A percentile compares a stretch with the other conserved stretches of the same genome.
Conservation (phyloP, 2,888 invertebrate species). For the Disparrhopalites patrizii region DNA sequence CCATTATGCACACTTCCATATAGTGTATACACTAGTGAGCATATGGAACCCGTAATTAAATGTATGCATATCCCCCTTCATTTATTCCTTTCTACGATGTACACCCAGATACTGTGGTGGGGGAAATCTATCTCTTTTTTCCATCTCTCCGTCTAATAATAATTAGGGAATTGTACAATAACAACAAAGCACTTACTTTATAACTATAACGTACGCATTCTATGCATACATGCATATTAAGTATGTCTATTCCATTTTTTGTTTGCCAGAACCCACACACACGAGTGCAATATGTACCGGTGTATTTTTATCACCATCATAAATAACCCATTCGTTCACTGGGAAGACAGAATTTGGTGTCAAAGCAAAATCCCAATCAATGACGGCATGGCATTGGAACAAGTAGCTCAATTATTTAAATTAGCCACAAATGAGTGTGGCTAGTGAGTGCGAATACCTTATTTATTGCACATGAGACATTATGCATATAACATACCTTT, state of each 20-base stretch:
- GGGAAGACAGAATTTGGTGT: background rate
- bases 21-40: too few relatives aligned
- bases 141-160: too few relatives aligned
- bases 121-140: too few relatives aligned
- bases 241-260: background rate
- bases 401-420: conserved; percentile 15
- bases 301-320: background rate
- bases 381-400: conserved; percentile 10
- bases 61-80: too few relatives aligned
- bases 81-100: too few relatives aligned
- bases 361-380: background rate
- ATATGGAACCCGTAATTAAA: too few relatives aligned
- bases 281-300: background rate
- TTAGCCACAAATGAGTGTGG: conserved; percentile 6
- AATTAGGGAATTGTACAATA: too few relatives aligned
- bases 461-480: background rate
- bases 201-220: too few relatives aligned
- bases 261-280: background rate
- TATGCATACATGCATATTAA: background rate
- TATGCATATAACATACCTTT: background rate
- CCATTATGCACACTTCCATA: too few relatives aligned
- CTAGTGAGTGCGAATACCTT: background rate
- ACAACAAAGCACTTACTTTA: background rate
- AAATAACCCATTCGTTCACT: too few relatives aligned
- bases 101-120: too few relatives aligned